Evolutionary conservation across 2,888 invertebrate genomes (phyloP).

Genomic region (Pemphredon lugubris): DNA sequence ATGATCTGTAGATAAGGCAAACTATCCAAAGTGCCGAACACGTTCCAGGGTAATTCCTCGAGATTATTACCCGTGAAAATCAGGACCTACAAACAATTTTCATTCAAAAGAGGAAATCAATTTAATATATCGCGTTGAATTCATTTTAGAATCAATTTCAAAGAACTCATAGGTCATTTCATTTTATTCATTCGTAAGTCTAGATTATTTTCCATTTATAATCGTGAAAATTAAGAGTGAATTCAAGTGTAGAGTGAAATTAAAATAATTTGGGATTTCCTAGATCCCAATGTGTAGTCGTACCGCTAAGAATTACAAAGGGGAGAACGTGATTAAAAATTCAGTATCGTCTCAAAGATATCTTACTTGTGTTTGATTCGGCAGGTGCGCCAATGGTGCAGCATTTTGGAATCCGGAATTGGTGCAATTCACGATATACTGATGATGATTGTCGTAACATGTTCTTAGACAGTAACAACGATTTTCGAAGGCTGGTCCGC

Average conservation of each 20-base stretch:
- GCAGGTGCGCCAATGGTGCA: conserved; percentile 84
- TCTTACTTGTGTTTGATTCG: conserved; percentile 84
- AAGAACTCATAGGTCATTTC: neutral
- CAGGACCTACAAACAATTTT: conserved; percentile 80
- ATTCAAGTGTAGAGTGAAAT: too few relatives aligned
- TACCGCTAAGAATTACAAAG: too few relatives aligned
- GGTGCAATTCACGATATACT: conserved; percentile 88
- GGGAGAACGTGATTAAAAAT: too few relatives aligned
- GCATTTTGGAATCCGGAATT: conserved; percentile 84
- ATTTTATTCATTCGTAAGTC: too few relatives aligned
- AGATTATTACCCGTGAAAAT: conserved; percentile 88
- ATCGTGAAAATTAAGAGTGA: too few relatives aligned
- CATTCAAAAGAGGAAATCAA: too few relatives aligned
- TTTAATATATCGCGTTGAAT: neutral
- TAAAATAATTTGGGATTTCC: too few relatives aligned
- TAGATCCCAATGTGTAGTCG: too few relatives aligned
- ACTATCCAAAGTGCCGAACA: conserved; percentile 86
- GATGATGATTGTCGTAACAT: conserved; percentile 82
- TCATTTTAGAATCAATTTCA: neutral
- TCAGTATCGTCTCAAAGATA: neutral
- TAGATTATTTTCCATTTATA: too few relatives aligned
- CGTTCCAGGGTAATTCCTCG: conserved; percentile 85
- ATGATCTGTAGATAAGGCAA: conserved; percentile 84
- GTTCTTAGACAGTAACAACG: conserved; percentile 84
- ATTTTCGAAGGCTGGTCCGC: conserved; percentile 81